phyloP scores from a whole-genome alignment of 2,888 invertebrate species.

The Caenorhabditis virilis region DNA sequence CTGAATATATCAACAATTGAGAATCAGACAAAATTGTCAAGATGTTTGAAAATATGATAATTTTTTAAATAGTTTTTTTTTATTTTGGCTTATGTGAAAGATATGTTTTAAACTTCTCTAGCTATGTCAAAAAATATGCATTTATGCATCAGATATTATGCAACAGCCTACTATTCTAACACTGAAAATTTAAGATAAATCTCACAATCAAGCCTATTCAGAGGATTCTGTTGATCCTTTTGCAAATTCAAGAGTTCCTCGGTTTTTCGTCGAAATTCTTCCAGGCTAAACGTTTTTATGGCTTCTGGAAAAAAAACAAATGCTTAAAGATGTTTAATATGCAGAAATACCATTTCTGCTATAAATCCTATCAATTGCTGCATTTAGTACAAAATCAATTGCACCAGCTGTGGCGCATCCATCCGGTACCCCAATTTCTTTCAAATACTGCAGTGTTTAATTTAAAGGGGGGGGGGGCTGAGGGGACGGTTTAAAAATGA shows the following conservation, averaged over 20 bases:
- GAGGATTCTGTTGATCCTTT: conserved; percentile 33
- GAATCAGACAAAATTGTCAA: background rate
- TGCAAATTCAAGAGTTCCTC: conserved; percentile 16
- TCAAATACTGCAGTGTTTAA: conserved; percentile 36
- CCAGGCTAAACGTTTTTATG: conserved; percentile 9
- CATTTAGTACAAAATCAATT: conserved; percentile 40
- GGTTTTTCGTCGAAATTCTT: conserved; percentile 7
- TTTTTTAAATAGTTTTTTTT: background rate
- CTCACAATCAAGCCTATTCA: conserved; percentile 42
- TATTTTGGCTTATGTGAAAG: background rate
- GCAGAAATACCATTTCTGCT: conserved; percentile 28
- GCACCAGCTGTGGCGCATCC: conserved; percentile 22
- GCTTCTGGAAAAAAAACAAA: conserved; percentile 1
- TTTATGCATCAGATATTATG: background rate
- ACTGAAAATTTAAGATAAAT: background rate
- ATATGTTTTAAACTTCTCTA: background rate
- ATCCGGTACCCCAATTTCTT: conserved; percentile 26
- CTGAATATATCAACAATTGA: background rate
- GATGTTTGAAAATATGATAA: background rate
- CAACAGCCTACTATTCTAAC: background rate
- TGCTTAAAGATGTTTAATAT: background rate
- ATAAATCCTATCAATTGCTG: conserved; percentile 41
- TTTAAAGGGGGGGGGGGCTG: no score
- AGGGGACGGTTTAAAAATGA: no score
- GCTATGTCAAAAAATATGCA: background rate